Evolutionary conservation across 2,797 vertebrate species (phyloP).

Genomic region (Fistularia tabacaria): DNA sequence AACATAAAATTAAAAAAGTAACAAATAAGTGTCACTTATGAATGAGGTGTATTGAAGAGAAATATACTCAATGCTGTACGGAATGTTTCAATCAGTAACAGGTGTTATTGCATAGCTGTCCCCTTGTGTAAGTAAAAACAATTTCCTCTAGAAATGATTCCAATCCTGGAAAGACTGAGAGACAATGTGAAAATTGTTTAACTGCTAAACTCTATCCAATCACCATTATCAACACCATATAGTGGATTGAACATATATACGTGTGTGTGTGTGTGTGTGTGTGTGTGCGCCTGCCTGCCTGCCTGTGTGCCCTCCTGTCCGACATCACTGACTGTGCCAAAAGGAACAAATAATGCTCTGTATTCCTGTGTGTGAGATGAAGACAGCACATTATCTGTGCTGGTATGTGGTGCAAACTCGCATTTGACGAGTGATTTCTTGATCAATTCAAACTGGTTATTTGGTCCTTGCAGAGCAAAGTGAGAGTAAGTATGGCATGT

Average conservation of each 20-base stretch:
- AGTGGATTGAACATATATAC: background rate
- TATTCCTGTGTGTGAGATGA: no score
- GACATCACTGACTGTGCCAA: no score
- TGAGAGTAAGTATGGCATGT: background rate
- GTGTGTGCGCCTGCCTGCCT: no score
- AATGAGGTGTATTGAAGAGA: background rate
- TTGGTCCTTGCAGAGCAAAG: conserved; percentile 52
- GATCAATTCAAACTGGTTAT: conserved; percentile 18
- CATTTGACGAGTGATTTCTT: background rate
- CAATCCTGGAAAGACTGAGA: conserved; percentile 4
- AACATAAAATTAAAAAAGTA: no score
- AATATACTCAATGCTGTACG: background rate
- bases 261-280: background rate
- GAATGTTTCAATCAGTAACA: conserved; percentile 29
- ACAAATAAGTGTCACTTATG: no score
- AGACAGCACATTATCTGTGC: no score
- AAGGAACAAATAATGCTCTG: no score
- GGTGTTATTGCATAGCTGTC: conserved; percentile 4
- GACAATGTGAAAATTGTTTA: background rate
- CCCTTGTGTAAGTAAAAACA: conserved; percentile 9
- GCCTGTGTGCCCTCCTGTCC: background rate
- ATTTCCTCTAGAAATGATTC: conserved; percentile 11
- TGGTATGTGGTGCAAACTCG: no score
- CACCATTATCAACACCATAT: no score
- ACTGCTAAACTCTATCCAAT: no score